Conservation (phyloP, 2,888 invertebrate species). For the Lordiphosa fenestrarum region DNA sequence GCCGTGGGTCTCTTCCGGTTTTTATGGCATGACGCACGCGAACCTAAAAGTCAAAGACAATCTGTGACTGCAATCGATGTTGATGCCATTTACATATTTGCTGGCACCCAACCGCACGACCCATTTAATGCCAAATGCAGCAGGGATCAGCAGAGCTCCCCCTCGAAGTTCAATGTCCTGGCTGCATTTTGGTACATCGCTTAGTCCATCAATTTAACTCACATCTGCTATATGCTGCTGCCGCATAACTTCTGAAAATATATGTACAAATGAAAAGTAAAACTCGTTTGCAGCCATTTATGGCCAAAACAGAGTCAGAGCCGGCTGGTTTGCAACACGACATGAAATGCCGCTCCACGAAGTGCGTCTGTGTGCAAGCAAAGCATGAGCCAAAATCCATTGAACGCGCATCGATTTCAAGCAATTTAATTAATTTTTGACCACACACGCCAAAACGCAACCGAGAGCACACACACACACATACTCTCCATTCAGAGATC, state of each 20-base stretch:
- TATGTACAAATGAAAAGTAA: not conserved
- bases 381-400: not conserved
- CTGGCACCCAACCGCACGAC: conserved; percentile 9
- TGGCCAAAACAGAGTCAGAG: conserved; percentile 13
- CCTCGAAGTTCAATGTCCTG: conserved; percentile 29
- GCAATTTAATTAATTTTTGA: conserved; percentile 19
- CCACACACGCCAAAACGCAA: conserved; percentile 14
- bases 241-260: conserved; percentile 1
- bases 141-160: conserved; percentile 23
- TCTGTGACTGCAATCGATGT: too few species aligned
- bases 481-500: too few species aligned
- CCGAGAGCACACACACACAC: too few species aligned
- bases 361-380: not conserved
- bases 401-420: conserved; percentile 11
- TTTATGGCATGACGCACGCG: conserved; percentile 8
- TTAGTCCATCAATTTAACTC: conserved; percentile 1
- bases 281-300: conserved; percentile 32
- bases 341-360: not conserved
- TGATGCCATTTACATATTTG: too few species aligned
- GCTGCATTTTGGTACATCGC: conserved; percentile 15
- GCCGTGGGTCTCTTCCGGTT: conserved; percentile 23
- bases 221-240: conserved; percentile 8
- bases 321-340: conserved; percentile 4
- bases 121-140: conserved; percentile 14
- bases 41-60: not conserved